Evolutionary conservation across 2,888 invertebrate species (phyloP).

Genomic region (Branchipolynoe longqiensis): DNA sequence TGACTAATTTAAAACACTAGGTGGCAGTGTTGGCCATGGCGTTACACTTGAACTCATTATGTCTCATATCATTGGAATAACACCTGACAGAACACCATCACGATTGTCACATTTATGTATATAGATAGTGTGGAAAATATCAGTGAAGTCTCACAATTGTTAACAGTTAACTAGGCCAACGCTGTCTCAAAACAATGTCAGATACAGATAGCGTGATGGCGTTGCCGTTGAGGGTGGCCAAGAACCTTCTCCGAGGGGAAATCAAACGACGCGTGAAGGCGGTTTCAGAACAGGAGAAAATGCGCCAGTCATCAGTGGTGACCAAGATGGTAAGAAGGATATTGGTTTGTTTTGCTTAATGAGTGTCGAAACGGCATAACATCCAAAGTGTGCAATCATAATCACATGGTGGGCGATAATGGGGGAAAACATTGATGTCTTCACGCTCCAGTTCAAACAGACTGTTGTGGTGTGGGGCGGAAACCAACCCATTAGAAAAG

Average conservation of each 20-base stretch:
- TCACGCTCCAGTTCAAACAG: neutral
- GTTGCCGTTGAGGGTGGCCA: slow-evolving; percentile 50
- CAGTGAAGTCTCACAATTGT: no score
- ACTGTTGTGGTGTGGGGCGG: no score
- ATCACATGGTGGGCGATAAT: neutral
- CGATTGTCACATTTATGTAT: no score
- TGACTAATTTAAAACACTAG: no score
- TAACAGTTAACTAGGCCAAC: no score
- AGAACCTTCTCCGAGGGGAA: slow-evolving; percentile 63
- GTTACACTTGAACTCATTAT: no score
- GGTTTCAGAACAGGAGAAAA: slow-evolving; percentile 62
- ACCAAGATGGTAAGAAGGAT: slow-evolving; percentile 56
- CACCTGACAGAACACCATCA: no score
- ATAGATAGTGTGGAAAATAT: no score
- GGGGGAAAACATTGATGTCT: neutral
- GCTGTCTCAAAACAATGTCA: no score
- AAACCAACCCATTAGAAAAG: no score
- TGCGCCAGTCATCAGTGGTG: slow-evolving; percentile 62
- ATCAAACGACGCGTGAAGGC: slow-evolving; percentile 55
- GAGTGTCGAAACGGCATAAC: neutral
- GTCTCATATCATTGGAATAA: no score
- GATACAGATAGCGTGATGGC: neutral
- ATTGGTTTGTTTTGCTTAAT: neutral
- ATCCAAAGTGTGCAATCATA: neutral
- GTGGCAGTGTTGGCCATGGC: no score